Evolutionary conservation across 2,888 invertebrate genomes (phyloP).

Genomic region (Nomada fabriciana): DNA sequence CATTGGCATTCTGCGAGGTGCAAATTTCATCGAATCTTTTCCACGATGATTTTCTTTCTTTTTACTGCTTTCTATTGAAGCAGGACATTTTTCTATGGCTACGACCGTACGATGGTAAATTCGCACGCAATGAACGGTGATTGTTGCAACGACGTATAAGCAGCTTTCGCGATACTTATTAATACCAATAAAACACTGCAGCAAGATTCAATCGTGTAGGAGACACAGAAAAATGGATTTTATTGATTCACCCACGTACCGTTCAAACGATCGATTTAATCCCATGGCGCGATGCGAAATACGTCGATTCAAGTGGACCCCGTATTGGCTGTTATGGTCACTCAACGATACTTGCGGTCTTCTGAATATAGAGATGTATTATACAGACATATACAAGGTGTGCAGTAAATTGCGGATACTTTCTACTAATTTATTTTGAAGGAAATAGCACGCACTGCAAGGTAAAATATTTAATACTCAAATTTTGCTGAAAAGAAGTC

Average conservation of each 20-base stretch:
- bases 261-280: conserved; percentile 70
- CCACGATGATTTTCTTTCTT: not conserved
- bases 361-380: conserved; percentile 16
- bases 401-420: not conserved
- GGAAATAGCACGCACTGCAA: not conserved
- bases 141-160: conserved; percentile 30
- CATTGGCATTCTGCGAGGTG: not conserved
- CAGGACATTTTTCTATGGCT: not conserved
- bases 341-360: conserved; percentile 71
- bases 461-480: too few species aligned
- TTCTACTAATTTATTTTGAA: not conserved
- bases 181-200: conserved; percentile 63
- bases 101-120: conserved; percentile 41
- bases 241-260: conserved; percentile 67
- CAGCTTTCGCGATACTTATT: conserved; percentile 54
- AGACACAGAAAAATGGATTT: conserved; percentile 49
- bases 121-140: conserved; percentile 58
- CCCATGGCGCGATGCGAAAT: conserved; percentile 58
- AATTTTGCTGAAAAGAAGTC: too few species aligned
- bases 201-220: conserved; percentile 4
- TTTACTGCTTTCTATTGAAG: not conserved
- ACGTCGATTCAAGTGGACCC: conserved; percentile 66
- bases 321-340: conserved; percentile 65
- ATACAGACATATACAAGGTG: conserved; percentile 8
- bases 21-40: not conserved